Evolutionary conservation across 2,888 invertebrate species (phyloP), one percentile per base, ranked within the genome.

Genomic region (Tortrix viridana): DNA sequence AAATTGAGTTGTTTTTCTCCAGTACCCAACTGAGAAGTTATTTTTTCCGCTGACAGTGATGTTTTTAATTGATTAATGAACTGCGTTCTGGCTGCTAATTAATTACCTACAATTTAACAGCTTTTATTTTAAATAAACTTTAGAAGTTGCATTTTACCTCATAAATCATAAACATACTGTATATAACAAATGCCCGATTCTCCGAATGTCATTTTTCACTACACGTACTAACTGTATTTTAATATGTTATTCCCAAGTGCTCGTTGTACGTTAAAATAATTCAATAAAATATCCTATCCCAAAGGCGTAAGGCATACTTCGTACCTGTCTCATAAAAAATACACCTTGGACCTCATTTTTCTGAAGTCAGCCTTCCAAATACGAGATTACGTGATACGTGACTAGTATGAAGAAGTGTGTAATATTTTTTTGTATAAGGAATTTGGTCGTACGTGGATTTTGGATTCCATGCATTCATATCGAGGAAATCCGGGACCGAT

Each of bases 301-400:
- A 18, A 53, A 37, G 18, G 18, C 52, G 16, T 47, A 53, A 60
- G 38, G 12, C 44, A 41, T 22, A 60, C 46, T 53, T 16, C 49
- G 38, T 52, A 41, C 37, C 52, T 62, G 52, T 46, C 50, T 9
- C 46, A 46, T 44, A 57, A 57, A 59, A 32, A 38, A 52, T 46
- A 52, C 52, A 55, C 55, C 26, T 57, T 41, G 46, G 18, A 52
- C 62, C 47, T 41, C 52, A 50, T 57, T 52, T 62, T 57, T 57
- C 41, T n/a, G 44, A 41, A 57, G 52, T 62, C 62, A 57, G 23
- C 18, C 38, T 53, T 47, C 60, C 38, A 47, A 46, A 53, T 18
- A 47, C 26, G 26, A 43, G 55, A 61, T 61, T 57, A 52, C 62
- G 20, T 23, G 19, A 37, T 16, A 57, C 62, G 62, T 62, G 62